Evolutionary conservation across 1,140 invertebrate genomes (phyloP).

Genomic region (Conopomorpha cramerella): DNA sequence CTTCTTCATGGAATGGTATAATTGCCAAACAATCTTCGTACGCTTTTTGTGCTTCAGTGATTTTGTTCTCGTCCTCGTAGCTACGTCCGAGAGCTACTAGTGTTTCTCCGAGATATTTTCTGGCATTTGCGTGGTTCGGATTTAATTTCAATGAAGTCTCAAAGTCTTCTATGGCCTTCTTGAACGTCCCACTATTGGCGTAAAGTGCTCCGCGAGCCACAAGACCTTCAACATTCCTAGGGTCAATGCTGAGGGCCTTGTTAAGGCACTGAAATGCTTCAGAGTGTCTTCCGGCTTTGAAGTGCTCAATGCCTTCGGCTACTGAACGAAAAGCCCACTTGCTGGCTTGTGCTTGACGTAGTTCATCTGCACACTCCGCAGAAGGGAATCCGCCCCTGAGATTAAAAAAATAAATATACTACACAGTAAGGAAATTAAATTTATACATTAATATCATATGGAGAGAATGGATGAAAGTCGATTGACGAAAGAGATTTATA

Average conservation of each 20-base stretch:
- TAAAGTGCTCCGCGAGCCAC: constrained; percentile 92
- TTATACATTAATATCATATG: constrained; percentile 3
- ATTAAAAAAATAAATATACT: constrained; percentile 14
- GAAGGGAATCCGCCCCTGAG: constrained; percentile 75
- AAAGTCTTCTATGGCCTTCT: constrained; percentile 93
- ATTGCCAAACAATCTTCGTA: constrained; percentile 82
- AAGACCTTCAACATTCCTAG: constrained; percentile 90
- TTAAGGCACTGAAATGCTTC: constrained; percentile 96
- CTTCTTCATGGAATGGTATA: constrained; percentile 83
- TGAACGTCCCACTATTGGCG: constrained; percentile 91
- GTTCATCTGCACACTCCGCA: constrained; percentile 79
- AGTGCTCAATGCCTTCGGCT: constrained; percentile 90
- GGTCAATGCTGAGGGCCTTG: constrained; percentile 90
- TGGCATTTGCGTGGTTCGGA: constrained; percentile 89
- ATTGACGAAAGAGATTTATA: too few species aligned
- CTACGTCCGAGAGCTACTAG: constrained; percentile 82
- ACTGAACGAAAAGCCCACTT: constrained; percentile 93
- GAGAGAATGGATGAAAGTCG: too few species aligned
- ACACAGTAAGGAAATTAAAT: constrained; percentile 5
- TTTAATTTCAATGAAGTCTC: constrained; percentile 87
- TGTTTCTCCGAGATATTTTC: constrained; percentile 93
- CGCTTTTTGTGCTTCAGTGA: constrained; percentile 81
- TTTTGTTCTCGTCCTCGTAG: constrained; percentile 83
- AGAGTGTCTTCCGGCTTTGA: constrained; percentile 86
- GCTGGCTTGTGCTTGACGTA: constrained; percentile 86